Conservation (phyloP, 2,888 invertebrate species). For the Drosophila yooni region DNA sequence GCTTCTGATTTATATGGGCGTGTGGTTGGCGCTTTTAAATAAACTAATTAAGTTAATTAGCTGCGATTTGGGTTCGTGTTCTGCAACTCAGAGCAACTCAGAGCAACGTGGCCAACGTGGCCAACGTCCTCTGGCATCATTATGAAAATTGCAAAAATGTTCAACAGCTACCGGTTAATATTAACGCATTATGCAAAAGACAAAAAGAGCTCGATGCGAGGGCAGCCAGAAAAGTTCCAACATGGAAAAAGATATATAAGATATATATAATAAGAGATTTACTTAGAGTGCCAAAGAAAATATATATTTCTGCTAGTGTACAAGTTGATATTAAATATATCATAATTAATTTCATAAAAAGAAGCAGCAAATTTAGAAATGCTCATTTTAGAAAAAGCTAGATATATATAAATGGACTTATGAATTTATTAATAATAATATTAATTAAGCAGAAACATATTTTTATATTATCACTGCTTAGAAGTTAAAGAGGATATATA, state of each 20-base stretch:
- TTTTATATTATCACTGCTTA: background rate
- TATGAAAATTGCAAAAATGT: conserved; percentile 72
- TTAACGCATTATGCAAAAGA: conserved; percentile 75
- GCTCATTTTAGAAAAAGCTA: background rate
- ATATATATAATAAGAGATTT: no score
- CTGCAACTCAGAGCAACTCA: conserved; percentile 4
- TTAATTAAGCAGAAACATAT: background rate
- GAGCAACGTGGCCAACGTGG: conserved; percentile 18
- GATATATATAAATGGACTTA: background rate
- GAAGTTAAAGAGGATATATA: background rate
- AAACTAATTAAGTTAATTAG: conserved; percentile 78
- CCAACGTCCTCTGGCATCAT: conserved; percentile 54
- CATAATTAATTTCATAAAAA: no score
- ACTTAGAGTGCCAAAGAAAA: background rate
- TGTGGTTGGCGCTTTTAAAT: conserved; percentile 55
- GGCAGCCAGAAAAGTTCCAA: background rate
- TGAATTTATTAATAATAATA: background rate
- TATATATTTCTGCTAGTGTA: background rate
- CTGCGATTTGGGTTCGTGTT: conserved; percentile 62
- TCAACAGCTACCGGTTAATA: conserved; percentile 75
- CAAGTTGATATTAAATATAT: background rate
- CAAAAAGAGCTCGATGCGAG: conserved; percentile 35
- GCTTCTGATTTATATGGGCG: conserved; percentile 47
- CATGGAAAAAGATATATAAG: no score
- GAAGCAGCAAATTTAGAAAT: background rate